Evolutionary conservation across 2,888 invertebrate species (phyloP).

Genomic region (Clitarchus hookeri): DNA sequence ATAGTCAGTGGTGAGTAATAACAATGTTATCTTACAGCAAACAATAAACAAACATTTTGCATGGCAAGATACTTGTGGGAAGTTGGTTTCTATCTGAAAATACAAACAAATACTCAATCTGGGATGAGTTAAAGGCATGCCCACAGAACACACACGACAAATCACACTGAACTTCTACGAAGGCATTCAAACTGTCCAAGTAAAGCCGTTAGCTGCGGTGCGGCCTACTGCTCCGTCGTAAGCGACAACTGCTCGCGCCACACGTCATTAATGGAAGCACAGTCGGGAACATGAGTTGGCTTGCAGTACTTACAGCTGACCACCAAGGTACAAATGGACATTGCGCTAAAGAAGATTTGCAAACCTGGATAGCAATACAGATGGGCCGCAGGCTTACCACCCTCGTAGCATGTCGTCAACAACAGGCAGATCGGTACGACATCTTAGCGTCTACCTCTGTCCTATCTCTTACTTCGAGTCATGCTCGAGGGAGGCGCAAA

Average conservation of each 20-base stretch:
- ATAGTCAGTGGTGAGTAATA: neutral
- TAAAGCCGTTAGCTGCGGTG: slow-evolving; percentile 38
- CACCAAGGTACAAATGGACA: neutral
- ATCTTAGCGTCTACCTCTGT: neutral
- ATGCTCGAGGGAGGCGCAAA: neutral
- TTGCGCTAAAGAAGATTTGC: slow-evolving; percentile 7
- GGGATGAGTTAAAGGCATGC: slow-evolving; percentile 11
- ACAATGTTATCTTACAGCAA: slow-evolving; percentile 1
- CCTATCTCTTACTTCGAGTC: too few species aligned
- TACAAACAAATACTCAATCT: neutral
- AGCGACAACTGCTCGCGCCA: neutral
- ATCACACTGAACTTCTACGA: slow-evolving; percentile 25
- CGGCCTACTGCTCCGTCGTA: slow-evolving; percentile 30
- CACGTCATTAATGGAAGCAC: neutral
- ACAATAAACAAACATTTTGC: slow-evolving; percentile 14
- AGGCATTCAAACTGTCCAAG: slow-evolving; percentile 30
- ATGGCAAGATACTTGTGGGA: neutral
- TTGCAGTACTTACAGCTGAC: neutral
- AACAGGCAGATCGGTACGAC: neutral
- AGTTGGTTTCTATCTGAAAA: neutral
- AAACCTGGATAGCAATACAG: slow-evolving; percentile 8
- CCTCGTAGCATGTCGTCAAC: neutral
- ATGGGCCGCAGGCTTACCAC: neutral
- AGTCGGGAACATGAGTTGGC: neutral
- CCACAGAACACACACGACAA: slow-evolving; percentile 22